phyloP scores from a whole-genome alignment of 2,797 vertebrate species.

The Spondyliosoma cantharus region DNA sequence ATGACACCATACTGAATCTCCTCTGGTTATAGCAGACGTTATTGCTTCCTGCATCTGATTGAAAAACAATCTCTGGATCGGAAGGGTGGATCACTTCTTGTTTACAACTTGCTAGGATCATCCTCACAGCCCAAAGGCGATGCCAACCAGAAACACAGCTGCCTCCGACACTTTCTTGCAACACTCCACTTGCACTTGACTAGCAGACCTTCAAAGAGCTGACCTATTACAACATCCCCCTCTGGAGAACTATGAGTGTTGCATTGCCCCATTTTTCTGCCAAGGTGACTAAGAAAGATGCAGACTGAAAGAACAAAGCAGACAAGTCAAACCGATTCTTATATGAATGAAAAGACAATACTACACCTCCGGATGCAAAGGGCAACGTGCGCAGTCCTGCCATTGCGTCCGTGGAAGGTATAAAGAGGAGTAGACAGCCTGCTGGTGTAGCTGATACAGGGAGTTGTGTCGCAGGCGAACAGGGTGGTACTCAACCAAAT shows the following conservation, averaged over 20 bases:
- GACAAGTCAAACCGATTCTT: not conserved
- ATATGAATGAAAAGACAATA: constrained; percentile 47
- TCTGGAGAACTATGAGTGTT: constrained; percentile 34
- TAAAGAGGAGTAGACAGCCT: constrained; percentile 24
- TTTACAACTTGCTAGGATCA: constrained; percentile 8
- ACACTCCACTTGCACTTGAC: constrained; percentile 41
- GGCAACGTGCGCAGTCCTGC: constrained; percentile 72
- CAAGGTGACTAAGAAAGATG: constrained; percentile 36
- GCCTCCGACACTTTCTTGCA: constrained; percentile 1
- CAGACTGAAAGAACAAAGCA: constrained; percentile 10
- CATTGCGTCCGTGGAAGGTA: constrained; percentile 60
- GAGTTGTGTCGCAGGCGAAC: constrained; percentile 26
- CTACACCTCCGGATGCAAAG: constrained; percentile 74
- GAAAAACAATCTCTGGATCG: not conserved
- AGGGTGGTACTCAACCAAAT: constrained; percentile 51
- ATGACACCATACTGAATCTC: not conserved
- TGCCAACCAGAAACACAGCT: not conserved
- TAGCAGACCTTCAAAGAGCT: constrained; percentile 50
- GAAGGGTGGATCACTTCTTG: not conserved
- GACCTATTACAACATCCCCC: constrained; percentile 63
- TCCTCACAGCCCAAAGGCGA: constrained; percentile 5
- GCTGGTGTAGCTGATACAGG: constrained; percentile 14
- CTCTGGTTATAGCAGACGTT: constrained; percentile 37
- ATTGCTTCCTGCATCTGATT: constrained; percentile 23
- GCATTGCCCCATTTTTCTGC: constrained; percentile 63